These are phyloP conservation scores for Cydia splendana DNA, from an alignment of 1,140 invertebrate genomes.

Conservation along the genomic window DNA sequence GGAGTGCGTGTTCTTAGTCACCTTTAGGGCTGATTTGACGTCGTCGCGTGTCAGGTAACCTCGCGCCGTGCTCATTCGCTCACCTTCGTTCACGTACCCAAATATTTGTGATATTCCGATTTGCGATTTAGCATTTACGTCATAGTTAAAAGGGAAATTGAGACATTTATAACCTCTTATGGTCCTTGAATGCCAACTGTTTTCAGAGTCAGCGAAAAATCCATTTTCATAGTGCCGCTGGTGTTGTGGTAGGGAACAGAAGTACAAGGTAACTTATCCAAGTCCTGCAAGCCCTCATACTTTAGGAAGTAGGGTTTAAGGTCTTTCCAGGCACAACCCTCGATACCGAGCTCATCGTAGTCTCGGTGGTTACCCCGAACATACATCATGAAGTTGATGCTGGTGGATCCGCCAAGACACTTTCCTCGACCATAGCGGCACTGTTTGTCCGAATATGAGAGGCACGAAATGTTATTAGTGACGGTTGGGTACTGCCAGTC, in stretches of 20 bases:
- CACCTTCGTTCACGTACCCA: slow-evolving; percentile 50
- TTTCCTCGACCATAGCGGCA: slow-evolving; percentile 74
- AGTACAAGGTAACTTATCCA: slow-evolving; percentile 43
- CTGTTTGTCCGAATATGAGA: slow-evolving; percentile 39
- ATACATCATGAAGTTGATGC: slow-evolving; percentile 91
- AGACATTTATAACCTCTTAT: slow-evolving; percentile 76
- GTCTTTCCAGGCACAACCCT: slow-evolving; percentile 57
- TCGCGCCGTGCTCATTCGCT: slow-evolving; percentile 53
- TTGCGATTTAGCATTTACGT: slow-evolving; percentile 80
- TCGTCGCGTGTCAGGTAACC: slow-evolving; percentile 52
- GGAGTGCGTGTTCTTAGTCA: slow-evolving; percentile 85
- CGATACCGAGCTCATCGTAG: slow-evolving; percentile 70
- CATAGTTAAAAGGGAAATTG: slow-evolving; percentile 63
- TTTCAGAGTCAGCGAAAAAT: slow-evolving; percentile 80
- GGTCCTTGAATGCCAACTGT: slow-evolving; percentile 77
- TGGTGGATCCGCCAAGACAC: slow-evolving; percentile 86
- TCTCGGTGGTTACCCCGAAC: slow-evolving; percentile 86
- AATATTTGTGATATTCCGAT: slow-evolving; percentile 75
- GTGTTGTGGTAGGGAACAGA: slow-evolving; percentile 78
- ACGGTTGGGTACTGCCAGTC: slow-evolving; percentile 60
- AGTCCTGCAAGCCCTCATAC: slow-evolving; percentile 53
- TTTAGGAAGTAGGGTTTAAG: slow-evolving; percentile 56
- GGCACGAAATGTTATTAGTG: slow-evolving; percentile 58
- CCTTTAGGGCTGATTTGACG: slow-evolving; percentile 83
- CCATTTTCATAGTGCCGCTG: slow-evolving; percentile 82